Evolutionary conservation across 2,888 invertebrate genomes (phyloP), one percentile per base, ranked within the genome.

Genomic region (Sialis lutaria): DNA sequence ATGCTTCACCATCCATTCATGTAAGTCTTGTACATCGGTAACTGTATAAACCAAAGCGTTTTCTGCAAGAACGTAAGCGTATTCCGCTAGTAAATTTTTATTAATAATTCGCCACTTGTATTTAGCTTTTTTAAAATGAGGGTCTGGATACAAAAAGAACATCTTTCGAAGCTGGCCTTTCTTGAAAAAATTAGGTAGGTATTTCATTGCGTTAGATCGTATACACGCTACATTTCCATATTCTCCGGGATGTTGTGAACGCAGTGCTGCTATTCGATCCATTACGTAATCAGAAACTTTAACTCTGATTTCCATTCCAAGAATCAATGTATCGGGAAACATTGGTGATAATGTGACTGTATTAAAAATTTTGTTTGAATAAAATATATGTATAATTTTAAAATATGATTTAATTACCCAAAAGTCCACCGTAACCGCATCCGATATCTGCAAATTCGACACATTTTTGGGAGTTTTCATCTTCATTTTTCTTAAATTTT

Each of bases 61-160:
- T 60, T 82, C 81, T 47, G 77, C 75, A 48, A 98, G 69, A 40
- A 93, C 81, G 69, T 91, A 98, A 0, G 97, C 97, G 73, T 98
- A 99, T 67, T 98, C 98, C 2, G 96, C 89, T 22, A 99, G 69
- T 34, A 97, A 69, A 55, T 84, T 83, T 56, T 84, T 79, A 61
- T 91, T 97, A 52, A 99, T 91, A 51, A 99, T 98, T 50, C 98
- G 75, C 98, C 98, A 98, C 65, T 98, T 98, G 62, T 97, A 95
- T 67, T 98, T 98, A 1, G 93, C 83, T 60, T 85, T 92, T 64
- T 98, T 99, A 64, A 99, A 99, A 69, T 99, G 98, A 33, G 98
- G 98, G 69, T 98, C 98, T 30, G 98, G 98, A 65, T 95, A 98
- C 12, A 99, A 69, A 65, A 99, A 97, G 65, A 99, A 98, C 84